These are phyloP conservation scores for Carollia perspicillata DNA, from an alignment of 2,113 vertebrate genomes.

Conservation along the genomic window DNA sequence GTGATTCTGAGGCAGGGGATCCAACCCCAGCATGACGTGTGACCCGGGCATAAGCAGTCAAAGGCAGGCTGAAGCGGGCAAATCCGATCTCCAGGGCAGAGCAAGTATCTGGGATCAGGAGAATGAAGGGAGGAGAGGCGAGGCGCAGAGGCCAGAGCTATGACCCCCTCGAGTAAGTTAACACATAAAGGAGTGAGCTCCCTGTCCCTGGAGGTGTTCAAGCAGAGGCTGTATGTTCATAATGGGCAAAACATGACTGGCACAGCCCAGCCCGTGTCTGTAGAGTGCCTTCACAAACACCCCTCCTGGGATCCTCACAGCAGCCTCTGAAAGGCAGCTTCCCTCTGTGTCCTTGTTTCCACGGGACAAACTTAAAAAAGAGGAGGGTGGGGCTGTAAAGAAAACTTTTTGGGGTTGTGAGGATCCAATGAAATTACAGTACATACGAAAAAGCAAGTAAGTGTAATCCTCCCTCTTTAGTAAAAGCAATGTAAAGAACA, in stretches of 20 bases:
- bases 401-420: neutral
- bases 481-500: neutral
- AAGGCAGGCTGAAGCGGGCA: neutral
- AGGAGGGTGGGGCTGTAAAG: neutral
- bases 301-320: neutral
- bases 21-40: neutral
- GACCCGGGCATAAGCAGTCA: neutral
- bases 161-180: neutral
- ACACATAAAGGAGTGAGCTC: neutral
- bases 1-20: neutral
- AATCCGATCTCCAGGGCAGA: neutral
- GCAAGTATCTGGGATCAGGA: neutral
- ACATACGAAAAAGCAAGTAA: neutral
- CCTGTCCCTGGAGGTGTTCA: neutral
- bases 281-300: neutral
- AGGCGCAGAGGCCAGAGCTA: neutral
- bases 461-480: neutral
- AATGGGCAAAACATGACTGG: neutral
- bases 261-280: neutral
- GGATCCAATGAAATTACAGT: neutral
- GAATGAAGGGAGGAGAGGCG: neutral
- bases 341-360: neutral
- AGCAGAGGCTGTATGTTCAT: neutral
- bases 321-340: neutral
- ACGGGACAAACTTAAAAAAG: neutral